Conservation (phyloP, 2,888 invertebrate genomes). For the Dorcus parallelipipedus region DNA sequence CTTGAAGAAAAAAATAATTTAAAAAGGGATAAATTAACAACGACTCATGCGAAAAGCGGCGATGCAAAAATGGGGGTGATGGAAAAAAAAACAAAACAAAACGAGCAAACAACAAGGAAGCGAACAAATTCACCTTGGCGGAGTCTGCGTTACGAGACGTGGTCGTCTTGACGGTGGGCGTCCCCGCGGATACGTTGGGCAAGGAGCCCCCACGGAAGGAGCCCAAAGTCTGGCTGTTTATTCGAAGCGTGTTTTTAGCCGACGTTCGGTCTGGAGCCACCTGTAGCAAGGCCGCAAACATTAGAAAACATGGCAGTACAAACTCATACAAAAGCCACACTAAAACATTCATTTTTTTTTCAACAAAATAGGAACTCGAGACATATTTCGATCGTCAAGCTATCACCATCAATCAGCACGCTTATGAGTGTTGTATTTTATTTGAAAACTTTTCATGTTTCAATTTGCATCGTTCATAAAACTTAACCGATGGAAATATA, state of each 20-base stretch:
- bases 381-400: too few species aligned
- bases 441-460: too few species aligned
- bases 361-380: too few species aligned
- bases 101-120: neutral
- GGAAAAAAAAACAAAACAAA: neutral
- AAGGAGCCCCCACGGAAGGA: slow-evolving; percentile 78
- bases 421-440: too few species aligned
- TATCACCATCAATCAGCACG: too few species aligned
- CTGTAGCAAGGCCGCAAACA: slow-evolving; percentile 31
- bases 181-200: slow-evolving; percentile 78
- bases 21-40: too few species aligned
- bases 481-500: too few species aligned
- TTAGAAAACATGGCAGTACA: too few species aligned
- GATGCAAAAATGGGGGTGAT: neutral
- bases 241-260: slow-evolving; percentile 51
- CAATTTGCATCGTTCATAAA: too few species aligned
- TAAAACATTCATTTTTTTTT: too few species aligned
- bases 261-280: slow-evolving; percentile 41
- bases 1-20: neutral
- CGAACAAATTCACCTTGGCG: slow-evolving; percentile 57
- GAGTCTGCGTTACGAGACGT: slow-evolving; percentile 35
- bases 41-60: neutral
- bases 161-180: slow-evolving; percentile 41
- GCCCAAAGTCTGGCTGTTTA: slow-evolving; percentile 56
- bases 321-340: too few species aligned